Evolutionary conservation across 2,888 invertebrate species (phyloP).

Genomic region (Argyresthia albistria): DNA sequence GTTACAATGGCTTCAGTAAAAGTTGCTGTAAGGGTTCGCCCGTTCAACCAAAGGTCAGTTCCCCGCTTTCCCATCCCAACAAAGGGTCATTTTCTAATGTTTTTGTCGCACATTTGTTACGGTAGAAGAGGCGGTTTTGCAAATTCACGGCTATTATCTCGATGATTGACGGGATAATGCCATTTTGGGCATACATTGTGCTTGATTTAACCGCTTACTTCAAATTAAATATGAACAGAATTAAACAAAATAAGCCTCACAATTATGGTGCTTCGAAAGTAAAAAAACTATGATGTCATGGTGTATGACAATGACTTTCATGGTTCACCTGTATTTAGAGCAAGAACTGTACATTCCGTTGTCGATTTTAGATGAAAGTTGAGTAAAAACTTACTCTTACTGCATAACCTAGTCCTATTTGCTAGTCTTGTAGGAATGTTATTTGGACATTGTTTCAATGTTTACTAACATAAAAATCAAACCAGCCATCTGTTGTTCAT

Average conservation of each 20-base stretch:
- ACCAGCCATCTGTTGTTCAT: neutral
- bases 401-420: neutral
- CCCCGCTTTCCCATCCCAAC: conserved; percentile 15
- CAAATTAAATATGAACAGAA: neutral
- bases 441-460: neutral
- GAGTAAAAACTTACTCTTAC: neutral
- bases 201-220: neutral
- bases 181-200: conserved; percentile 12
- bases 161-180: conserved; percentile 18
- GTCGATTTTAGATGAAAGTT: conserved; percentile 46
- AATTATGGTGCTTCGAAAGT: conserved; percentile 27
- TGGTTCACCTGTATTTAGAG: conserved; percentile 67
- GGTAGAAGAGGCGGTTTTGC: conserved; percentile 11
- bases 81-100: conserved; percentile 6
- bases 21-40: conserved; percentile 92
- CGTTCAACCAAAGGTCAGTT: conserved; percentile 87
- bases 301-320: conserved; percentile 66
- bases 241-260: no score
- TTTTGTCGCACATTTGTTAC: conserved; percentile 4
- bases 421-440: no score
- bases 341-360: conserved; percentile 56
- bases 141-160: conserved; percentile 22
- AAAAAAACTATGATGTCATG: conserved; percentile 63
- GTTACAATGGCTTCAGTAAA: conserved; percentile 90
- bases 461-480: neutral